A percentile compares a stretch with the other conserved stretches of the same genome.
Conservation (phyloP, 2,888 invertebrate genomes). For the Oxystoma pomonae region DNA sequence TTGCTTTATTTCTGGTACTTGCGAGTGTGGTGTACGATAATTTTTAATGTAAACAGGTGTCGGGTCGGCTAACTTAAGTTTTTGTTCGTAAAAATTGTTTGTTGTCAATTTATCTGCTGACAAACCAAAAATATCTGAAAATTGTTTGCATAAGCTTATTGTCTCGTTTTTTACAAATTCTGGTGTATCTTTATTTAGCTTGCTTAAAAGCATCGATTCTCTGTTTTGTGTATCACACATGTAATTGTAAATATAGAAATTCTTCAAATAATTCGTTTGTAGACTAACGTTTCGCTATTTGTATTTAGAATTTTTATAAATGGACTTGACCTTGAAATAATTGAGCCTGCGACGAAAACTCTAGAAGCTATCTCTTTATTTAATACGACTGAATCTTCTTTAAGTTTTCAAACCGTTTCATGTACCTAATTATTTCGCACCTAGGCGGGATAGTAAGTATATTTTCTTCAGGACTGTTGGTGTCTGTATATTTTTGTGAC, state of each 20-base stretch:
- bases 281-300: background rate
- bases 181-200: constrained; percentile 7
- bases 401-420: constrained; percentile 5
- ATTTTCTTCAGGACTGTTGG: no score
- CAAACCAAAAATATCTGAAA: constrained; percentile 23
- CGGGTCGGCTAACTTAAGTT: constrained; percentile 16
- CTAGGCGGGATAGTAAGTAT: constrained; percentile 5
- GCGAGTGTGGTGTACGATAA: constrained; percentile 22
- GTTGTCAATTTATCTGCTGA: constrained; percentile 21
- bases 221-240: background rate
- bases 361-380: background rate
- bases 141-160: constrained; percentile 13
- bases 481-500: no score
- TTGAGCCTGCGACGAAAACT: constrained; percentile 11
- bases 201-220: background rate
- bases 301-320: constrained; percentile 17
- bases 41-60: constrained; percentile 27
- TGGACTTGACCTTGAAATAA: constrained; percentile 9
- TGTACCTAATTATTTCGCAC: constrained; percentile 6
- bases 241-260: background rate
- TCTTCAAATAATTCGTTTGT: background rate
- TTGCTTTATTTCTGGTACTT: constrained; percentile 23
- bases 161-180: constrained; percentile 6
- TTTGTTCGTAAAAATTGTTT: constrained; percentile 31
- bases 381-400: background rate